Conservation (phyloP, 2,888 invertebrate species). For the Pollenia labialis region DNA sequence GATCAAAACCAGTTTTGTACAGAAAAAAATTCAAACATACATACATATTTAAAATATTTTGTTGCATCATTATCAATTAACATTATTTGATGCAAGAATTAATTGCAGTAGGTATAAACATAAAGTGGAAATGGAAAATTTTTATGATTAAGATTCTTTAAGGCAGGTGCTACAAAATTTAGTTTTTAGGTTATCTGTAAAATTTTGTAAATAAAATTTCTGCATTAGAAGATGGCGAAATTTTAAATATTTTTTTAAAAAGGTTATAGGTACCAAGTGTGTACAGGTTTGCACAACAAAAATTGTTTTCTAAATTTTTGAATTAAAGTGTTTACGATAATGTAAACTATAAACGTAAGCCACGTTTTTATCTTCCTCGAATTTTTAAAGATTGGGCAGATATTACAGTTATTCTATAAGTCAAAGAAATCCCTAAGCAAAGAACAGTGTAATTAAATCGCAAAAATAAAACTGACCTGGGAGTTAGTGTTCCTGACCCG, state of each 20-base stretch:
- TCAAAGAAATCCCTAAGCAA: too few relatives aligned
- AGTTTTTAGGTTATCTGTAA: neutral
- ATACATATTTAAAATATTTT: slow-evolving; percentile 42
- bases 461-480: neutral
- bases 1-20: slow-evolving; percentile 36
- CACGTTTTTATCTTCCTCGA: neutral
- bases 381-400: neutral
- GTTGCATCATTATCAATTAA: slow-evolving; percentile 21
- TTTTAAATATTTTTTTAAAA: neutral
- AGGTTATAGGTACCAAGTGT: too few relatives aligned
- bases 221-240: too few relatives aligned
- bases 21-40: neutral
- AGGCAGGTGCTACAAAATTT: slow-evolving; percentile 5
- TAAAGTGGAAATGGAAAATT: slow-evolving; percentile 8
- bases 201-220: neutral
- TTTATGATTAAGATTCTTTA: slow-evolving; percentile 23
- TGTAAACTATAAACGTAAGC: slow-evolving; percentile 12
- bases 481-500: neutral
- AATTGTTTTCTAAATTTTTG: too few relatives aligned
- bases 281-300: neutral
- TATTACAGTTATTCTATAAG: too few relatives aligned
- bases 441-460: neutral
- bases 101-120: neutral
- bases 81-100: slow-evolving; percentile 50
- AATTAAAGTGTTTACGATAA: neutral